A percentile compares a stretch with the other conserved stretches of the same genome.
These are phyloP conservation scores for Buphagus erythrorhynchus DNA, from an alignment of 2,797 vertebrate genomes.

Conservation along the genomic window DNA sequence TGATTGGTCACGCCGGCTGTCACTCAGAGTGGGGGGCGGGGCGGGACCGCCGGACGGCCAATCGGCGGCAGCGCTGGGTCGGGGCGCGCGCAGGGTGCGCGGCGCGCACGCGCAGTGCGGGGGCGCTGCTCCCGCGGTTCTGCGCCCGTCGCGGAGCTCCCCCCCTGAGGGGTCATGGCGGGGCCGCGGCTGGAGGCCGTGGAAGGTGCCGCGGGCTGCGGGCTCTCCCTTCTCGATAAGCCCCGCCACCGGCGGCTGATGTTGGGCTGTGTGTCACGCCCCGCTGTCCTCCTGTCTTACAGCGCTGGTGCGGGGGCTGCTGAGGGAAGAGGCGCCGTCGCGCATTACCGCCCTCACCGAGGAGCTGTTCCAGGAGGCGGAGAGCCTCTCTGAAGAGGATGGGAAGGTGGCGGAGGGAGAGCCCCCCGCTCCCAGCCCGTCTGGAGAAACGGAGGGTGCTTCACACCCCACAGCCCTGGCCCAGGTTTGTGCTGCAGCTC, in stretches of 20 bases:
- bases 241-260: rapidly evolving
- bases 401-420: constrained; percentile 51
- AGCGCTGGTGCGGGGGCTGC: constrained; percentile 69
- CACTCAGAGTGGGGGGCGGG: rapidly evolving
- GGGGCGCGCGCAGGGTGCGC: neutral
- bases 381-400: constrained; percentile 45
- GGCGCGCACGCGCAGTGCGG: neutral
- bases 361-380: constrained; percentile 79
- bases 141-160: rapidly evolving
- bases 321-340: constrained; percentile 60
- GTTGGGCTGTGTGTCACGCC: neutral
- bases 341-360: constrained; percentile 77
- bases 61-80: too few species aligned
- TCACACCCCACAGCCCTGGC: rapidly evolving
- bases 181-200: rapidly evolving
- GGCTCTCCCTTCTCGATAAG: rapidly evolving
- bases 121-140: rapidly evolving
- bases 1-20: neutral
- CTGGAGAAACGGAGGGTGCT: neutral
- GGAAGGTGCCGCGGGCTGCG: neutral
- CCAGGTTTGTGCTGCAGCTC: neutral
- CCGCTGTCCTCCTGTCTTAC: neutral
- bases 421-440: neutral
- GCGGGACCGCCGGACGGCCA: rapidly evolving
- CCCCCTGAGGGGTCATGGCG: neutral